A percentile compares a stretch with the other conserved stretches of the same genome.
phyloP scores from a whole-genome alignment of 2,888 invertebrate genomes.

The Laspeyria flexula region DNA sequence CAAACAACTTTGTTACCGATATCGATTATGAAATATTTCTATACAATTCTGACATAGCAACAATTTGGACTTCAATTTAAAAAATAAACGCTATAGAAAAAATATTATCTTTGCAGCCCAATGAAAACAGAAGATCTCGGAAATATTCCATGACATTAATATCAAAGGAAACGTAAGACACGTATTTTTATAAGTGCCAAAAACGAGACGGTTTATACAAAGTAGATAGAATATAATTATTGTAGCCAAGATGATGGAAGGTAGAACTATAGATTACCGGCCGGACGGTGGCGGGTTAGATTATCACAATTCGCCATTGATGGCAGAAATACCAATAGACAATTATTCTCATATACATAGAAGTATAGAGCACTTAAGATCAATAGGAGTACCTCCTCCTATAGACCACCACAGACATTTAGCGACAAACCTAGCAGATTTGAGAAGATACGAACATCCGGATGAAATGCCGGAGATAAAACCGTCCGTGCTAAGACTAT shows the following conservation, averaged over 20 bases:
- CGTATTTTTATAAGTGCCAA: conserved; percentile 85
- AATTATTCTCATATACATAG: conserved; percentile 88
- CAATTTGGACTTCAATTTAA: conserved; percentile 54
- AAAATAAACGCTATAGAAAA: conserved; percentile 19
- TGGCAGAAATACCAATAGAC: conserved; percentile 89
- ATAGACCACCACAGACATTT: conserved; percentile 80
- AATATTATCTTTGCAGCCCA: conserved; percentile 66
- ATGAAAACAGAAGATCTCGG: conserved; percentile 80
- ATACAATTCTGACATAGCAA: conserved; percentile 38
- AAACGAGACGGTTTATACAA: conserved; percentile 63
- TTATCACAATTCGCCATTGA: conserved; percentile 88
- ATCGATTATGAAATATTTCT: not conserved
- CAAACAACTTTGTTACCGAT: conserved; percentile 28
- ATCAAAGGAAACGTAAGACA: conserved; percentile 63
- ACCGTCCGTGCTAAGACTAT: conserved; percentile 81
- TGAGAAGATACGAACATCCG: conserved; percentile 81
- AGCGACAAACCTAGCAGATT: conserved; percentile 77
- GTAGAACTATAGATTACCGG: conserved; percentile 83
- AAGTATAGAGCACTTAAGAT: conserved; percentile 88
- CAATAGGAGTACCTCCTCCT: conserved; percentile 85
- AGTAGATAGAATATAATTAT: conserved; percentile 75
- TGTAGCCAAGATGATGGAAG: conserved; percentile 83
- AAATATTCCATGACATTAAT: conserved; percentile 79
- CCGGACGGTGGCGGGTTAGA: conserved; percentile 87
- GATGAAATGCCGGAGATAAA: conserved; percentile 83